Evolutionary conservation across 2,797 vertebrate genomes (phyloP).

Genomic region (Ptychobarbus kaznakovi): DNA sequence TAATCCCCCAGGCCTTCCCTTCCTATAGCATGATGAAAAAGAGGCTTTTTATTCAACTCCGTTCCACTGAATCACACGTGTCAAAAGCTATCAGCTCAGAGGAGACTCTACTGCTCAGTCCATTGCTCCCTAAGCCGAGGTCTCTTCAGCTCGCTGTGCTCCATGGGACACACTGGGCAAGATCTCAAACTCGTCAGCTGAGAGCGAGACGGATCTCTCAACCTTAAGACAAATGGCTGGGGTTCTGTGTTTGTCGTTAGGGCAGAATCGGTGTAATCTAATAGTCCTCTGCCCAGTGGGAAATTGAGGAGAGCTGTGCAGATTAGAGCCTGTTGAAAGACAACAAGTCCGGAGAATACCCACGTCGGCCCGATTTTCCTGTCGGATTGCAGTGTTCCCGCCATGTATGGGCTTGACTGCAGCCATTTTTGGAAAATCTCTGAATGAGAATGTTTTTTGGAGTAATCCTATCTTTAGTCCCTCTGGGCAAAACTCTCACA

Average conservation of each 20-base stretch:
- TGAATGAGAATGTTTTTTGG: slow-evolving; percentile 46
- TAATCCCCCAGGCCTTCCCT: slow-evolving; percentile 68
- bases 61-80: slow-evolving; percentile 61
- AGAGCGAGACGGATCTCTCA: slow-evolving; percentile 52
- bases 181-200: slow-evolving; percentile 28
- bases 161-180: not conserved
- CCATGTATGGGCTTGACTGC: slow-evolving; percentile 28
- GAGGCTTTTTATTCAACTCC: slow-evolving; percentile 46
- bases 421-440: slow-evolving; percentile 43
- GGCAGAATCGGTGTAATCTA: slow-evolving; percentile 76
- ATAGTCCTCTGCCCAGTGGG: slow-evolving; percentile 72
- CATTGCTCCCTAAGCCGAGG: slow-evolving; percentile 21
- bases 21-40: slow-evolving; percentile 50
- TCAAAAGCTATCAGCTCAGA: slow-evolving; percentile 61
- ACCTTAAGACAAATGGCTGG: slow-evolving; percentile 65
- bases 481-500: slow-evolving; percentile 36
- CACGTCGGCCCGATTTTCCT: too few relatives aligned
- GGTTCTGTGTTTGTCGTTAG: slow-evolving; percentile 69
- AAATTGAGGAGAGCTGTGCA: slow-evolving; percentile 74
- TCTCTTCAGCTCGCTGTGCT: slow-evolving; percentile 23
- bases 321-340: slow-evolving; percentile 75
- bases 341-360: too few relatives aligned
- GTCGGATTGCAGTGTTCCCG: slow-evolving; percentile 57
- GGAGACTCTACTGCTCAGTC: slow-evolving; percentile 45
- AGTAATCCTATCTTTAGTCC: slow-evolving; percentile 55